phyloP scores from a whole-genome alignment of 2,888 invertebrate species.

The Nineta flava region DNA sequence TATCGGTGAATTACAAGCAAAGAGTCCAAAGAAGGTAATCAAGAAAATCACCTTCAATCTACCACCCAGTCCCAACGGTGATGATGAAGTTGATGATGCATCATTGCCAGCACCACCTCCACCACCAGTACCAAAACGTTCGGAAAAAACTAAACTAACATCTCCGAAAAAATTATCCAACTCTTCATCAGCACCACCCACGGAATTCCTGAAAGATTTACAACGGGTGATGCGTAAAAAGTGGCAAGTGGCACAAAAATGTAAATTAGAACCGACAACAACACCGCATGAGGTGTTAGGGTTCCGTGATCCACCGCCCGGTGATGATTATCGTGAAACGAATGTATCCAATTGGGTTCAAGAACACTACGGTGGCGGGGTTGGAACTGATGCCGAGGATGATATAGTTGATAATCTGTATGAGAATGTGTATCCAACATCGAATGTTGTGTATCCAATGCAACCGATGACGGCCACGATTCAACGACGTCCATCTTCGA shows the following conservation, averaged over 20 bases:
- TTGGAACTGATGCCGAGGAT: no score
- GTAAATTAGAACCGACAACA: conserved; percentile 72
- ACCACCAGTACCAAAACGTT: conserved; percentile 59
- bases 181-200: conserved; percentile 55
- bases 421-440: conserved; percentile 51
- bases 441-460: conserved; percentile 19
- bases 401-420: conserved; percentile 44
- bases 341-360: conserved; percentile 83
- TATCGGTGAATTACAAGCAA: conserved; percentile 37
- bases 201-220: conserved; percentile 72
- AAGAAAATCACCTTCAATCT: conserved; percentile 53
- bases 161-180: conserved; percentile 64
- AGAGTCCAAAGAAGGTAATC: conserved; percentile 32
- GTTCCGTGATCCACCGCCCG: conserved; percentile 60
- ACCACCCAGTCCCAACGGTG: conserved; percentile 12
- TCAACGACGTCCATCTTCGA: conserved; percentile 29
- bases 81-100: conserved; percentile 23
- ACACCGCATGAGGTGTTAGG: conserved; percentile 85
- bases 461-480: conserved; percentile 27
- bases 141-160: conserved; percentile 55
- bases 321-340: conserved; percentile 60
- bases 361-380: conserved; percentile 55
- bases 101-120: conserved; percentile 46
- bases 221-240: conserved; percentile 88
- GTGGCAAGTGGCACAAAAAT: conserved; percentile 86